Base-by-base conservation (phyloP, 2,888 invertebrate species). In the Amaurobius ferox region DNA sequence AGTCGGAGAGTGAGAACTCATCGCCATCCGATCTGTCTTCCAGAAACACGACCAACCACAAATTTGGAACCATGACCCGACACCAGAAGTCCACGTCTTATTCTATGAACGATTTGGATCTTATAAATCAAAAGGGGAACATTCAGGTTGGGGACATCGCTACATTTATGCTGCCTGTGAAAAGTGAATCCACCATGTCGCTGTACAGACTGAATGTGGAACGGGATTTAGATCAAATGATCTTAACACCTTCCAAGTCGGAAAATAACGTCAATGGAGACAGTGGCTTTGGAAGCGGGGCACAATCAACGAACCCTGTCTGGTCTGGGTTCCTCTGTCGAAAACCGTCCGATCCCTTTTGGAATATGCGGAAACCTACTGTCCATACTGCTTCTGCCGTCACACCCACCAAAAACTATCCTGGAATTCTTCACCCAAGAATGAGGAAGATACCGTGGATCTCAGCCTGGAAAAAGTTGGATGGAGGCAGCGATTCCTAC, bases 91-190 rank as follows among this genome's bases (percentile, higher is more conserved):
- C 80, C 1, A 87, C 81, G 6, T 87, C 81, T 0, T 81, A 44
- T 44, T 87, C 87, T 11, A 87, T 87, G 87, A 87, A 87, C 35
- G 87, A 87, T 30, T 61, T 87, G 0, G 87, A 87, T 30, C 72
- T 79, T 29, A 87, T 87, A 7, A 68, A 80, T 23, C 26, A 44
- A 1, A 55, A 44, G 28, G 64, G 40, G 1, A 26, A 23, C 44
- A 32, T 19, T 0, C 9, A 16, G 9, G 71, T 23, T 3, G 40
- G 32, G 5, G 72, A 78, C 16, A 40, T 35, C 1, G 39, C 68
- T 1, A 81, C 77, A 1, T 83, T 76, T 40, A 28, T 74, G 16
- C 29, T 87, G 13, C 87, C 87, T 2, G 87, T 83, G 1, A 85
- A 83, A 28, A 83, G 83, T 13, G 79, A 85, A 40, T 87, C 87